A percentile compares a stretch with the other conserved stretches of the same genome.
Conservation (phyloP, 2,888 invertebrate species). For the Elysia crispata region DNA sequence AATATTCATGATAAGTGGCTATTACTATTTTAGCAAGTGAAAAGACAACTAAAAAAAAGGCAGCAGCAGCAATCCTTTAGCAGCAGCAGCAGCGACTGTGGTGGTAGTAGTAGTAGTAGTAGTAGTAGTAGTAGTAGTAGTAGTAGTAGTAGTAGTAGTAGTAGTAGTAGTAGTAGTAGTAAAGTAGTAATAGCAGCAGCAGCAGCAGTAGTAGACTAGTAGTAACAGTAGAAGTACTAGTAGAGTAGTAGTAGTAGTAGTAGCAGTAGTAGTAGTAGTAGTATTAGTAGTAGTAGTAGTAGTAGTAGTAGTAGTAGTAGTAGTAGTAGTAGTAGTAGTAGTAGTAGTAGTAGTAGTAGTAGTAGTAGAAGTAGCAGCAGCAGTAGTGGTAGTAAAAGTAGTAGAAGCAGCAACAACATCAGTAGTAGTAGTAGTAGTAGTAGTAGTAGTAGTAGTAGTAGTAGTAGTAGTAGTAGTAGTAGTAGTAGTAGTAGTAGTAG, state of each 20-base stretch:
- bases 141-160: conserved; percentile 37
- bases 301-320: too few species aligned
- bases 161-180: conserved; percentile 37
- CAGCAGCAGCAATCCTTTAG: background rate
- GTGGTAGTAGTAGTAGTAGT: conserved; percentile 20
- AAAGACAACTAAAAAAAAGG: background rate
- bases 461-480: background rate
- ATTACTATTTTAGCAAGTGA: background rate
- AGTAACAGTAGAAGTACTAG: too few species aligned
- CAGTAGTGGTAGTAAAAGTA: conserved; percentile 29
- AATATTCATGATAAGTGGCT: background rate
- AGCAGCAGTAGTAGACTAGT: background rate
- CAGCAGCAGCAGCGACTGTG: too few species aligned
- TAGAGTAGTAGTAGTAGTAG: background rate
- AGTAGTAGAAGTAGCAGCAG: conserved; percentile 30
- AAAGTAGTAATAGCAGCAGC: conserved; percentile 12
- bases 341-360: conserved; percentile 37
- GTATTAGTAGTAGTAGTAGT: too few species aligned
- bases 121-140: conserved; percentile 37
- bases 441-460: background rate
- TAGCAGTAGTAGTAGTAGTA: too few species aligned
- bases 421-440: background rate
- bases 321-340: background rate
- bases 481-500: background rate
- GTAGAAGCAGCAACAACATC: background rate